These are phyloP conservation scores for Euplexia lucipara DNA, from an alignment of 2,888 invertebrate species.

Conservation along the genomic window DNA sequence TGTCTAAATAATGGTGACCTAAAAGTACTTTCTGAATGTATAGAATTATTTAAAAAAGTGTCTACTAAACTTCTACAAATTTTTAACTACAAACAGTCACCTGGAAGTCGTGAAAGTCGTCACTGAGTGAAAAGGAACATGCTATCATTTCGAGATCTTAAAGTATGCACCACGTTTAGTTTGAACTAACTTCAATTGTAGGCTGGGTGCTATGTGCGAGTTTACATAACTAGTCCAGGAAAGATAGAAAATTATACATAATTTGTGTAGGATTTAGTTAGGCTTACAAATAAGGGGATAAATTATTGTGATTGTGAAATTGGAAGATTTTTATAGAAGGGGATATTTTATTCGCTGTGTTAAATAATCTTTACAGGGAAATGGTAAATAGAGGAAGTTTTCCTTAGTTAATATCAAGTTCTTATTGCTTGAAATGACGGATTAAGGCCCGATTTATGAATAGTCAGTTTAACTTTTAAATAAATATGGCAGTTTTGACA, in stretches of 20 bases:
- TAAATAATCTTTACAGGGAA: background rate
- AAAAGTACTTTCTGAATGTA: too few relatives aligned
- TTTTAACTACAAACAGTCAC: too few relatives aligned
- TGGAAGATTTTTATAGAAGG: background rate
- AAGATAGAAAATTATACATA: background rate
- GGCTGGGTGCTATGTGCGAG: conserved; percentile 43
- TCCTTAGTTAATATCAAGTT: background rate
- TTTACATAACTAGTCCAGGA: conserved; percentile 20
- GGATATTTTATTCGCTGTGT: background rate
- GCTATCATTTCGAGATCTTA: conserved; percentile 37
- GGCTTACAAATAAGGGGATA: background rate
- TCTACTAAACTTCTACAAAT: too few relatives aligned
- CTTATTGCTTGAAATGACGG: too few relatives aligned
- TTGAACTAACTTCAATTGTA: conserved; percentile 51
- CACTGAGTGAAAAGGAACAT: conserved; percentile 33
- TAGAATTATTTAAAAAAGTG: too few relatives aligned
- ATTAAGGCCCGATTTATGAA: too few relatives aligned
- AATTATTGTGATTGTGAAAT: background rate
- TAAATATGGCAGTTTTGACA: too few relatives aligned
- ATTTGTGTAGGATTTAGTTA: too few relatives aligned
- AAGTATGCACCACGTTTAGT: conserved; percentile 53
- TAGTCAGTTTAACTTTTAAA: too few relatives aligned
- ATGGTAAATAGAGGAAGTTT: background rate
- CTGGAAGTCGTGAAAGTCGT: conserved; percentile 12
- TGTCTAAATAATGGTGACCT: too few relatives aligned